Evolutionary conservation across 1,140 invertebrate species (phyloP).

Genomic region (Papilio aristodemus): DNA sequence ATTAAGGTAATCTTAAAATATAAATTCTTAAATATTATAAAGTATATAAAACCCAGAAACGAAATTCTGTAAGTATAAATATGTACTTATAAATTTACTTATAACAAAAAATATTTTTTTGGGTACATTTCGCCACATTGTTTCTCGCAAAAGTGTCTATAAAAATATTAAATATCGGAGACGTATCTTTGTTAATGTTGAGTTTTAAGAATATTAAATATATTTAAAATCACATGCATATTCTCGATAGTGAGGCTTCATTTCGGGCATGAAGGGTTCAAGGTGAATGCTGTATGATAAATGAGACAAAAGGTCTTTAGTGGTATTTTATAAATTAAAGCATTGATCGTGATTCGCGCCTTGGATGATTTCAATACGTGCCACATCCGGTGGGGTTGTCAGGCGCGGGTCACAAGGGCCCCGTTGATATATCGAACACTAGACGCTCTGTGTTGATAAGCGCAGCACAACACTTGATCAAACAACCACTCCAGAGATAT

Average conservation of each 20-base stretch:
- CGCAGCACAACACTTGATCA: slow-evolving; percentile 71
- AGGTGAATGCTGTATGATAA: not conserved
- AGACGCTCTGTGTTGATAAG: slow-evolving; percentile 55
- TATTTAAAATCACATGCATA: not conserved
- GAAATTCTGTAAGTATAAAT: no score
- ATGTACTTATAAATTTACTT: no score
- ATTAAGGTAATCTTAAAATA: no score
- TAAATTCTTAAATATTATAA: no score
- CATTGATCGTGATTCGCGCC: slow-evolving; percentile 31
- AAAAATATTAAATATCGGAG: no score
- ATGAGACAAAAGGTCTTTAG: slow-evolving; percentile 15
- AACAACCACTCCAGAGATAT: slow-evolving; percentile 44
- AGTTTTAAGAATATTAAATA: no score
- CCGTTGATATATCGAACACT: slow-evolving; percentile 54
- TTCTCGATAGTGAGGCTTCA: not conserved
- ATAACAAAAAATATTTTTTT: no score
- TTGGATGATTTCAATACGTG: slow-evolving; percentile 31
- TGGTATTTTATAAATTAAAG: slow-evolving; percentile 28
- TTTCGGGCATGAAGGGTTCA: not conserved
- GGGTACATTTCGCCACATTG: no score
- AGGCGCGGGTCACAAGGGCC: slow-evolving; percentile 51
- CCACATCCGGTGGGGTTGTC: slow-evolving; percentile 61
- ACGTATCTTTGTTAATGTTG: no score
- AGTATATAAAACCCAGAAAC: no score
- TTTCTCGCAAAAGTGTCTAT: no score